These are phyloP conservation scores for Gadus macrocephalus DNA, from an alignment of 2,113 vertebrate genomes.

Conservation along the genomic window DNA sequence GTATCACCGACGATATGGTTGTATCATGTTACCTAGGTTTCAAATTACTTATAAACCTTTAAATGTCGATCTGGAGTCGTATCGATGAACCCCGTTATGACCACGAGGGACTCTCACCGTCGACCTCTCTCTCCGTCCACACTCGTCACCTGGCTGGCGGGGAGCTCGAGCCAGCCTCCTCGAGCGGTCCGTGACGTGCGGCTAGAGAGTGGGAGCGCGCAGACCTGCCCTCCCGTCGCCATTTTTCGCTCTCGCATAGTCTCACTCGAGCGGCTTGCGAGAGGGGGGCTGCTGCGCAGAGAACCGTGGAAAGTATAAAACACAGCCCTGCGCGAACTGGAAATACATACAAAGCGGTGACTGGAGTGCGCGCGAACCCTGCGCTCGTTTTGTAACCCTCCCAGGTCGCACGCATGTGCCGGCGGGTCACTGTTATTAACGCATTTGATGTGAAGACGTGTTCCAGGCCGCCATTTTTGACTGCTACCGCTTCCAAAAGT, in stretches of 20 bases:
- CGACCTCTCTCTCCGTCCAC: too few relatives aligned
- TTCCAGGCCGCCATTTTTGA: conserved; percentile 76
- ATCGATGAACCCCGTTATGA: too few relatives aligned
- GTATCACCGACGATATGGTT: too few relatives aligned
- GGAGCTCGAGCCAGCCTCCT: conserved; percentile 37
- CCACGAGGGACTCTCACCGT: too few relatives aligned
- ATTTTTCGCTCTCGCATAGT: conserved; percentile 66
- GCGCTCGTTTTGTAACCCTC: background rate
- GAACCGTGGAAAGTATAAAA: conserved; percentile 40
- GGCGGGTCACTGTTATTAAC: conserved; percentile 33
- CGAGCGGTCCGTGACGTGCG: conserved; percentile 58
- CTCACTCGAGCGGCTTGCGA: conserved; percentile 36
- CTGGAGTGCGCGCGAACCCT: conserved; percentile 16
- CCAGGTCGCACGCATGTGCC: conserved; percentile 42
- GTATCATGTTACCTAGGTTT: too few relatives aligned
- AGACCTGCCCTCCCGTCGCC: conserved; percentile 76
- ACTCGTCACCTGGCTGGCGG: conserved; percentile 17
- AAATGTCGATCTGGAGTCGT: too few relatives aligned
- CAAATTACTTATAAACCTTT: too few relatives aligned
- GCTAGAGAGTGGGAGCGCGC: conserved; percentile 50
- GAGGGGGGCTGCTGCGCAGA: conserved; percentile 38
- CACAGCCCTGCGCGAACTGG: background rate
- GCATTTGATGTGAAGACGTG: conserved; percentile 70
- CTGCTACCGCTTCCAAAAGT: conserved; percentile 61
- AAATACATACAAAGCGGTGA: conserved; percentile 6